Evolutionary conservation across 2,113 vertebrate genomes (phyloP), one percentile per base, ranked within the genome.

Genomic region (Potamarius usumacintae): DNA sequence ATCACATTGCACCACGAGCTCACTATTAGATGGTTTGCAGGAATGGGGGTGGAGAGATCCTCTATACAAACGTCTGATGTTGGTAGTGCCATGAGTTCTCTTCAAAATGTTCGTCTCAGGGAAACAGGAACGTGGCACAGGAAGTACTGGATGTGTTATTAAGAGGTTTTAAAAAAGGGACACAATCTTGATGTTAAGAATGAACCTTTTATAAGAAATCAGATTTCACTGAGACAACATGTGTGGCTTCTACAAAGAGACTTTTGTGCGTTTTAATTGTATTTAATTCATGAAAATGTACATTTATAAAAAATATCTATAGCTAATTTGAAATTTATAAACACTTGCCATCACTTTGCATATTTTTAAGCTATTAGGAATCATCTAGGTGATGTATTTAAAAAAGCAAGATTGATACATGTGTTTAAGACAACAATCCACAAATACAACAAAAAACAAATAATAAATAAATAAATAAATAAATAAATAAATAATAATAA

Each of bases 1-100:
- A 88, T 88, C 87, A 88, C 82, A 88, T 84, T 83, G 81, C 69
- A 81, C 85, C 63, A 58, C 18, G 27, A 83, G 81, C 86, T 65
- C 10, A 53, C 82, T 77, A 84, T 84, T 88, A 88, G 60, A 78
- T 30, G 72, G 62, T 34, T 34, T 67, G 72, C 72, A 69, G 52
- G 82, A 82, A 7, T 6, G 15, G 17, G 18, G 9, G 52, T 18
- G 67, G 67, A 2, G 10, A 34, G 22, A 79, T 67, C 71, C 86
- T 83, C 86, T 72, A 20, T 15, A 77, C 48, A 87, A 62, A 87
- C 78, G 86, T 84, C 74, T 78, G 71, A 78, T 63, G 58, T 84
- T 48, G 58, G 82, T 67, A 76, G 69, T 22, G 42, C 20, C 71
- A n/a, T 65, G 71, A 87, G 50, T 77, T 77, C 69, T 83, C 48